phyloP scores from a whole-genome alignment of 2,888 invertebrate genomes.

The Acanthosepion pharaonis region DNA sequence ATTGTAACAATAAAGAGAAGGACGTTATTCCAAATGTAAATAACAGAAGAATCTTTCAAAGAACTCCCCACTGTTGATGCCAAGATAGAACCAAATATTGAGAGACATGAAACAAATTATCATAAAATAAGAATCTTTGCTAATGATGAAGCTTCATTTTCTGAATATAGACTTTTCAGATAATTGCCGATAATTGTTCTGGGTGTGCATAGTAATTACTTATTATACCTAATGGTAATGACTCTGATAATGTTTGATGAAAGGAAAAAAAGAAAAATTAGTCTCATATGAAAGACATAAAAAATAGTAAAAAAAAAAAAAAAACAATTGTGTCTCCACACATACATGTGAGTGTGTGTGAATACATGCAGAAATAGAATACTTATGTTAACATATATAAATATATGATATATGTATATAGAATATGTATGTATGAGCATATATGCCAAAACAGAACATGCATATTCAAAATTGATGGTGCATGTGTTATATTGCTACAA shows the following conservation, averaged over 20 bases:
- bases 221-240: neutral
- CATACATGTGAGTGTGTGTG: neutral
- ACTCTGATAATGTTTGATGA: neutral
- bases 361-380: no score
- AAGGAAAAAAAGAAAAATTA: neutral
- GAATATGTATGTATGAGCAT: neutral
- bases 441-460: no score
- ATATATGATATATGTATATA: neutral
- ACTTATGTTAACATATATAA: no score
- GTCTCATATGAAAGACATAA: neutral
- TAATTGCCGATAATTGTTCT: conserved; percentile 20
- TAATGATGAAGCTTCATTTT: neutral
- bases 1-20: no score
- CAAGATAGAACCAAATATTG: neutral
- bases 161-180: conserved; percentile 4
- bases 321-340: neutral
- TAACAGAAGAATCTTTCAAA: no score
- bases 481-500: no score
- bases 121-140: neutral
- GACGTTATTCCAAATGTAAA: no score
- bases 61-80: no score
- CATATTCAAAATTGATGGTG: no score
- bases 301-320: neutral
- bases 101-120: neutral
- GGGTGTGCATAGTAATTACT: conserved; percentile 33